phyloP scores from a whole-genome alignment of 2,888 invertebrate genomes.

The Agrenia bidenticulata region DNA sequence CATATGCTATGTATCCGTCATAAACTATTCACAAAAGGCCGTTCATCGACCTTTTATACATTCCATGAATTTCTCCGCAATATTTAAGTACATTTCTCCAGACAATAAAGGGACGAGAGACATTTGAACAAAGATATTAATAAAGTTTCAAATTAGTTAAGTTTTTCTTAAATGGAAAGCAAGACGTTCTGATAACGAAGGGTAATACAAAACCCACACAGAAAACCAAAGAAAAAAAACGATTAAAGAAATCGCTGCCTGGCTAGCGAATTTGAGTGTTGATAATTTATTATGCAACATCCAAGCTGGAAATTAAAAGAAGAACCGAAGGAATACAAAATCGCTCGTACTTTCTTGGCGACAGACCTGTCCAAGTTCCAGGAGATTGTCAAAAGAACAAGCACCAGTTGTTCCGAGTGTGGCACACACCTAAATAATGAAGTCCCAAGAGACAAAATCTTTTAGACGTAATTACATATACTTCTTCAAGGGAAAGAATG shows the following conservation, averaged over 20 bases:
- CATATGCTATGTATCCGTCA: no score
- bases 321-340: no score
- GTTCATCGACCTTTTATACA: no score
- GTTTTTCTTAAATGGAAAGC: no score
- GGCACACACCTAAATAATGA: slow-evolving; percentile 74
- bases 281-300: neutral
- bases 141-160: no score
- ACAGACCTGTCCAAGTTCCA: slow-evolving; percentile 68
- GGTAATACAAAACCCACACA: slow-evolving; percentile 2
- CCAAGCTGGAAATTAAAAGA: neutral
- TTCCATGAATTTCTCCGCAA: no score
- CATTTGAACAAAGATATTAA: no score
- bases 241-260: slow-evolving; percentile 8
- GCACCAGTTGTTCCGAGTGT: slow-evolving; percentile 96
- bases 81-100: no score
- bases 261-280: neutral
- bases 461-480: neutral
- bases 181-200: no score
- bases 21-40: no score
- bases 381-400: slow-evolving; percentile 91
- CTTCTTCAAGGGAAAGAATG: neutral
- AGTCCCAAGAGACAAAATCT: slow-evolving; percentile 39
- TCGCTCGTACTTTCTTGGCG: slow-evolving; percentile 49
- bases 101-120: no score
- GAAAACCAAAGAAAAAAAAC: neutral